phyloP scores from a whole-genome alignment of 2,888 invertebrate genomes.

The Acronicta psi region DNA sequence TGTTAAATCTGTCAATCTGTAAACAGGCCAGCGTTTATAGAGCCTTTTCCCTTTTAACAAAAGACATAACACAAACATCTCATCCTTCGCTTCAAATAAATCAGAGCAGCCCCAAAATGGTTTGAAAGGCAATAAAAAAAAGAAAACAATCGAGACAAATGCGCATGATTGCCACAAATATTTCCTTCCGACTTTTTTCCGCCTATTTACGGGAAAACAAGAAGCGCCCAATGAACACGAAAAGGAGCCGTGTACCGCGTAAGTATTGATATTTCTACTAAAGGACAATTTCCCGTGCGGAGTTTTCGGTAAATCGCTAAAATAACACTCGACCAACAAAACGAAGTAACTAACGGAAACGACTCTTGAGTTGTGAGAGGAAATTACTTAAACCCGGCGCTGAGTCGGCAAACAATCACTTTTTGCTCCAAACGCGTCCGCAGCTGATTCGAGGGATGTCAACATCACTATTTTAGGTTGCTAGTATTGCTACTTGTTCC shows the following conservation, averaged over 20 bases:
- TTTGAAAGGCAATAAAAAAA: conserved; percentile 1
- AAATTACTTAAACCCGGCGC: conserved; percentile 73
- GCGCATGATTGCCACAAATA: conserved; percentile 42
- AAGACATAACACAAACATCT: not conserved
- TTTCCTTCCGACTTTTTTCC: conserved; percentile 36
- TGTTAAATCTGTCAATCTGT: too few relatives aligned
- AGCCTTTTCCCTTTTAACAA: too few relatives aligned
- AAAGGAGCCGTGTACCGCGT: conserved; percentile 16
- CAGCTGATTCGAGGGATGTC: conserved; percentile 62
- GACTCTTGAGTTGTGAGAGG: conserved; percentile 69
- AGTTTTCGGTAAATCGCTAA: conserved; percentile 58
- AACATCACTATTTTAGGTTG: conserved; percentile 39
- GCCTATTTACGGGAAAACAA: conserved; percentile 44
- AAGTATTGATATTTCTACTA: conserved; percentile 55
- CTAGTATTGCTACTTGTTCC: conserved; percentile 16
- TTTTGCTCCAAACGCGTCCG: conserved; percentile 58
- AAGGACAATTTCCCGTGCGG: conserved; percentile 51
- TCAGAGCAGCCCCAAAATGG: not conserved
- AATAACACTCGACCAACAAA: conserved; percentile 58
- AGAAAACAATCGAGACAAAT: conserved; percentile 25
- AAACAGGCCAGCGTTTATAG: not conserved
- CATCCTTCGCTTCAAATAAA: not conserved
- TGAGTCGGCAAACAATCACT: conserved; percentile 67
- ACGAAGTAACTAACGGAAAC: conserved; percentile 64
- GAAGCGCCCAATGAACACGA: conserved; percentile 20